phyloP scores from a whole-genome alignment of 2,888 invertebrate genomes.

The Trachelus troglodyta region DNA sequence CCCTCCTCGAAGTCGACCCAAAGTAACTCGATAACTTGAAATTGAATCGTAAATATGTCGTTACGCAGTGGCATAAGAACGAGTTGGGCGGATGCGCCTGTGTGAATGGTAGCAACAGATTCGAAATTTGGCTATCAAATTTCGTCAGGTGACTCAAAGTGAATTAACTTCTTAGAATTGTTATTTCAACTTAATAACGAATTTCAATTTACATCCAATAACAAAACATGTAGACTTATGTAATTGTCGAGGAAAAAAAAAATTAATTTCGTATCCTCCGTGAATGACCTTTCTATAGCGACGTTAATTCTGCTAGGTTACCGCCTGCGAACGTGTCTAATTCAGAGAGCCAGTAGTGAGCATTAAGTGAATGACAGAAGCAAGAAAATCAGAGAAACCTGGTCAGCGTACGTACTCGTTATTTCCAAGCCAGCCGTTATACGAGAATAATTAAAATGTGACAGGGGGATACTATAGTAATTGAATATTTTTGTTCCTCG shows the following conservation, averaged over 20 bases:
- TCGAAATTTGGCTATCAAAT: not conserved
- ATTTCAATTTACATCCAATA: not conserved
- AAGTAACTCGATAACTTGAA: not conserved
- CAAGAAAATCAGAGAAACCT: not conserved
- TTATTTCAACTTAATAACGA: not conserved
- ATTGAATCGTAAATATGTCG: not conserved
- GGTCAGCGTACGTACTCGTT: not conserved
- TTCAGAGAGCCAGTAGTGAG: not conserved
- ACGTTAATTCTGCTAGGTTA: slow-evolving; percentile 1
- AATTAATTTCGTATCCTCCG: not conserved
- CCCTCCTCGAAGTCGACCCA: not conserved
- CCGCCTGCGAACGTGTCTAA: not conserved
- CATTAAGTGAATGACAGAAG: not conserved
- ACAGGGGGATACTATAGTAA: slow-evolving; percentile 25
- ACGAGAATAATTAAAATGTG: slow-evolving; percentile 16
- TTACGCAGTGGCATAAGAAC: not conserved
- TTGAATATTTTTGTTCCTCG: slow-evolving; percentile 35
- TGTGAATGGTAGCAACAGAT: not conserved
- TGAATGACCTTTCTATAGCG: slow-evolving; percentile 16
- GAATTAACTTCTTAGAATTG: not conserved
- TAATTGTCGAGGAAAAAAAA: not conserved
- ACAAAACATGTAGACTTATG: not conserved
- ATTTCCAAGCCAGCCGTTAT: not conserved
- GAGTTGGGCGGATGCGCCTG: not conserved
- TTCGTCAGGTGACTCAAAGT: not conserved